Base-by-base conservation (phyloP, 1,140 invertebrate species). In the Adoxophyes honmai region DNA sequence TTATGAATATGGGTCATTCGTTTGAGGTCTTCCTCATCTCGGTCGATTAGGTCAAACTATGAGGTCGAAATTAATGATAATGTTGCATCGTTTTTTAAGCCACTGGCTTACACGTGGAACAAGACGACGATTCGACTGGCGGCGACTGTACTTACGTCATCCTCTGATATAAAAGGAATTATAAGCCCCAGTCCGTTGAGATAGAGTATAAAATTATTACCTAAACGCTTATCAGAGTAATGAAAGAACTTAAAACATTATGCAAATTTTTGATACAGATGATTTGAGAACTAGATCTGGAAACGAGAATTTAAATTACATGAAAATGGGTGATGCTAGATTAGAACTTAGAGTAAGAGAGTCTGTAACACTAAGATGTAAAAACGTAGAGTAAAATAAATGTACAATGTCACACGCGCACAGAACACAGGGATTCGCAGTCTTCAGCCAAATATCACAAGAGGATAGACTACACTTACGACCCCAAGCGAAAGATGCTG, bases 401-500 rank as follows among this genome's bases (percentile, higher is more conserved):
- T 64, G 58, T 62, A 68, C 76, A 78, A 59, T 64, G 71, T 65
- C 75, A 84, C 79, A 75, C 72, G 64, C 81, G 55, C 74, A 86
- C 83, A 81, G 77, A 82, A 72, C 73, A 82, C 74, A 75, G 71
- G 57, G 68, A 62, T 79, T 69, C 67, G 59, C 83, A 81, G 83
- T 85, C 80, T 86, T 82, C 78, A 73, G 72, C 66, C 68, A 64
- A 78, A 75, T 73, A 86, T 86, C 78, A 81, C 81, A 86, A 75
- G 74, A 64, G 64, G 56, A 65, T 67, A 79, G 62, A 69, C 73
- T 69, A 80, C 72, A 76, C 75, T 66, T 48, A 34, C 16, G 65
- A 60, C 65, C 64, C 57, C 64, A 68, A 70, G 68, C 57, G 53
- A 66, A n/a, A n/a, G n/a, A n/a, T n/a, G n/a, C n/a, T n/a, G 58